A percentile compares a stretch with the other conserved stretches of the same genome.
Evolutionary conservation across 2,113 vertebrate species (phyloP).

Genomic region (Planiliza haematocheilus): DNA sequence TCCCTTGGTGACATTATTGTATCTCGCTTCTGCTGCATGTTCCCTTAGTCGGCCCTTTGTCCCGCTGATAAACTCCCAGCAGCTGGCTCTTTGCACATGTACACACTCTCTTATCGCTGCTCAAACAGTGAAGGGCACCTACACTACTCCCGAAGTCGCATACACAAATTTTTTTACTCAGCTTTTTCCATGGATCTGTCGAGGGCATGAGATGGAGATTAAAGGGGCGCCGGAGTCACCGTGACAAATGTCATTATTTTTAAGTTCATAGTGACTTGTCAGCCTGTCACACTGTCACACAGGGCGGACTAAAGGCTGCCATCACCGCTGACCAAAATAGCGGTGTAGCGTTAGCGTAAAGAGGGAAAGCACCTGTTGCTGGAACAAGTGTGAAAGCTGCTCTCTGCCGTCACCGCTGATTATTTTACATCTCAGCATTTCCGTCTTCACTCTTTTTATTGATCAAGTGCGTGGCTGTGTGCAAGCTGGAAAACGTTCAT

Average conservation of each 20-base stretch:
- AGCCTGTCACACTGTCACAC: too few species aligned
- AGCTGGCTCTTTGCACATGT: conserved; percentile 55
- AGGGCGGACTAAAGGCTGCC: background rate
- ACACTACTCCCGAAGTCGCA: conserved; percentile 29
- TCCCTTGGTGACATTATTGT: conserved; percentile 26
- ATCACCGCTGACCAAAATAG: conserved; percentile 34
- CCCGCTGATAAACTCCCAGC: conserved; percentile 52
- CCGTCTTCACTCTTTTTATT: background rate
- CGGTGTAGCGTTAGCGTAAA: conserved; percentile 6
- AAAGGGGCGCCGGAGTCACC: conserved; percentile 28
- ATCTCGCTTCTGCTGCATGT: conserved; percentile 3
- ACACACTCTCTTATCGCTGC: conserved; percentile 57
- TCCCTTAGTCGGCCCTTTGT: conserved; percentile 55
- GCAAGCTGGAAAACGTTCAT: too few species aligned
- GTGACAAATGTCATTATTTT: conserved; percentile 46
- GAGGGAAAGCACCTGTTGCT: conserved; percentile 30
- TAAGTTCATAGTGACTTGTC: conserved; percentile 54
- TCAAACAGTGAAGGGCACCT: conserved; percentile 45
- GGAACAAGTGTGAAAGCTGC: background rate
- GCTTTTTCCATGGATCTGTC: conserved; percentile 8
- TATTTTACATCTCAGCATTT: background rate
- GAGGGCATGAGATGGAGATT: conserved; percentile 1
- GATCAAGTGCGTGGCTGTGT: too few species aligned
- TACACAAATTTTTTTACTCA: background rate
- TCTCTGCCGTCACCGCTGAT: background rate